phyloP scores from a whole-genome alignment of 2,888 invertebrate species.

The Suillia variegata region DNA sequence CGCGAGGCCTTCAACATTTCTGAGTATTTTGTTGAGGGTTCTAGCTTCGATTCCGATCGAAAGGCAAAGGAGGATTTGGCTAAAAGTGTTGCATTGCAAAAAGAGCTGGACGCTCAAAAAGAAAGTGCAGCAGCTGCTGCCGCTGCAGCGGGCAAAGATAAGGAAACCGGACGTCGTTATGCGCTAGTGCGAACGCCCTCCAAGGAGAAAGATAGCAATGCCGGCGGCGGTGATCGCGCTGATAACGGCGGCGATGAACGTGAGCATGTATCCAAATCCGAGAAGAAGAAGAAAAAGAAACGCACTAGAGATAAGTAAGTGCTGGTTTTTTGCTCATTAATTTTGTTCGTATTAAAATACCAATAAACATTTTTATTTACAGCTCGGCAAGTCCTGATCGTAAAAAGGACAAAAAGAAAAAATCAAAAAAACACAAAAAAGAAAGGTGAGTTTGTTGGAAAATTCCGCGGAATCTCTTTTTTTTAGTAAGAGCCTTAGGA shows the following conservation, averaged over 20 bases:
- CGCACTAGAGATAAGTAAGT: slow-evolving; percentile 64
- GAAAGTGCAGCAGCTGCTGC: slow-evolving; percentile 53
- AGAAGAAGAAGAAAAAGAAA: slow-evolving; percentile 74
- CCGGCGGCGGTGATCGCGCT: slow-evolving; percentile 43
- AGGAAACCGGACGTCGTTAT: slow-evolving; percentile 66
- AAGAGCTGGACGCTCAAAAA: slow-evolving; percentile 61
- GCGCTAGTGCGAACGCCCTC: slow-evolving; percentile 80
- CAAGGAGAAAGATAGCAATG: slow-evolving; percentile 62
- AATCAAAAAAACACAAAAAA: slow-evolving; percentile 76
- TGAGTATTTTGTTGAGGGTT: slow-evolving; percentile 91
- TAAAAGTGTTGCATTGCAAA: slow-evolving; percentile 61
- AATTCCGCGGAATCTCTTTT: not conserved
- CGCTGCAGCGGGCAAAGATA: slow-evolving; percentile 46
- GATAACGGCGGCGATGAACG: slow-evolving; percentile 58
- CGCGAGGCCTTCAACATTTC: slow-evolving; percentile 95
- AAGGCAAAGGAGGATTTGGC: slow-evolving; percentile 63
- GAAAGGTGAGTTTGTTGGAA: slow-evolving; percentile 66
- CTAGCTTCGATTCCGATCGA: slow-evolving; percentile 85
- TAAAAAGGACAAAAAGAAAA: slow-evolving; percentile 79
- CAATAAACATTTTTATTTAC: slow-evolving; percentile 22
- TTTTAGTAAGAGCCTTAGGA: slow-evolving; percentile 29
- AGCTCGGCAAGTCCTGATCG: slow-evolving; percentile 76
- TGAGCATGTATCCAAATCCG: slow-evolving; percentile 56
- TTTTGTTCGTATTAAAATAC: too few relatives aligned
- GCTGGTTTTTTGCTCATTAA: too few relatives aligned